Conservation (phyloP, 2,113 vertebrate genomes). For the Passerina amoena region DNA sequence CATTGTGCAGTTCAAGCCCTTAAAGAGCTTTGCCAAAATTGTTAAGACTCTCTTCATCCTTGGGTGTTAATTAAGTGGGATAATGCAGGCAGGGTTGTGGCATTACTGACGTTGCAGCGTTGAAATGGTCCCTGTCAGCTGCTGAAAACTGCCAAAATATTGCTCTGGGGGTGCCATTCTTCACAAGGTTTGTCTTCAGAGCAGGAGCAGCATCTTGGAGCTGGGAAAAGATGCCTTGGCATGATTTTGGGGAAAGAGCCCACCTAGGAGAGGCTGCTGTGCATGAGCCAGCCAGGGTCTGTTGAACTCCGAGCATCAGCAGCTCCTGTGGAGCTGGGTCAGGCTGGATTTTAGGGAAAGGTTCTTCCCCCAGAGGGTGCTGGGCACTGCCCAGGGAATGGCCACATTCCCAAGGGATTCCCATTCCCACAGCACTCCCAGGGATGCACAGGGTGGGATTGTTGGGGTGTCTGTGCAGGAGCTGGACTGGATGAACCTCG, state of each 20-base stretch:
- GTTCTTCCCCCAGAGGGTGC: neutral
- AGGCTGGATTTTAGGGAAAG: neutral
- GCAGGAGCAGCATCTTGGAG: neutral
- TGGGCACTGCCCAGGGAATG: neutral
- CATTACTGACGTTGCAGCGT: neutral
- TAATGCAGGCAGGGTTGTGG: neutral
- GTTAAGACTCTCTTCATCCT: neutral
- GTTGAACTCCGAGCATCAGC: neutral
- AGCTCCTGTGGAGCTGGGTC: neutral
- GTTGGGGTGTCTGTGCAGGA: too few species aligned
- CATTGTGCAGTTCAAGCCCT: neutral
- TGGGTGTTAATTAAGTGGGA: neutral
- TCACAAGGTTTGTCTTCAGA: neutral
- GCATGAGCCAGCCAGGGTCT: accelerated
- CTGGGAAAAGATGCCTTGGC: neutral
- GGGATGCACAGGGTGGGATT: too few species aligned
- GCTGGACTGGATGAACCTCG: too few species aligned
- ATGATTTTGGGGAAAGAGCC: neutral
- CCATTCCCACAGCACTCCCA: accelerated
- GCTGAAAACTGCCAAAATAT: neutral
- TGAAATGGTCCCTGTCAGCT: neutral
- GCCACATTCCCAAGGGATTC: neutral
- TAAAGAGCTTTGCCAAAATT: neutral
- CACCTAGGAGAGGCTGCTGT: neutral
- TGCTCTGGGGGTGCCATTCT: neutral